Evolutionary conservation across 1,140 invertebrate species (phyloP).

Genomic region (Conus ventricosus): DNA sequence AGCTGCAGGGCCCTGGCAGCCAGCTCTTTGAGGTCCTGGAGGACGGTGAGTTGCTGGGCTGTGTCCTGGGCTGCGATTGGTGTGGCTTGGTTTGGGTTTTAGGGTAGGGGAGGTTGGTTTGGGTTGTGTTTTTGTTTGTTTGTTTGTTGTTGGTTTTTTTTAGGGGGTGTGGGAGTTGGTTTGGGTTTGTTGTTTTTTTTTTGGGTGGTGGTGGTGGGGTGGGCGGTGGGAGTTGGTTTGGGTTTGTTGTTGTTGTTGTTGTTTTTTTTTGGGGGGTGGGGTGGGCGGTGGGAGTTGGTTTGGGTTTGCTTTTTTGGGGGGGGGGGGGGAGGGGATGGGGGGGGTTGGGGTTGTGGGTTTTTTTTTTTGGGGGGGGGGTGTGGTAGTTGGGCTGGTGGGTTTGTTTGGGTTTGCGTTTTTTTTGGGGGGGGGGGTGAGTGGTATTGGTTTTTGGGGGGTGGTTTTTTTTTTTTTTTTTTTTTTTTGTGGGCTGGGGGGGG

Average conservation of each 20-base stretch:
- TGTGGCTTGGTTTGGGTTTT: not conserved
- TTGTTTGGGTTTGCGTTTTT: no score
- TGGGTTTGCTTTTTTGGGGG: no score
- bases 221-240: no score
- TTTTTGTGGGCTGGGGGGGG: no score
- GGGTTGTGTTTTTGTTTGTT: no score
- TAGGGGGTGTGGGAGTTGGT: no score
- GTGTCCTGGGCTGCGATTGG: not conserved
- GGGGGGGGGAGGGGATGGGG: not conserved
- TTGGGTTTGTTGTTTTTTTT: no score
- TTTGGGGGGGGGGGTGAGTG: no score
- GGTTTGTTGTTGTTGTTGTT: no score
- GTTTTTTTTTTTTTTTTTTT: not conserved
- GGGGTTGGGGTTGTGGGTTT: not conserved
- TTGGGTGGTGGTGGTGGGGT: no score
- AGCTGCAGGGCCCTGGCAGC: slow-evolving; percentile 48
- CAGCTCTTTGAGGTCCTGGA: slow-evolving; percentile 48
- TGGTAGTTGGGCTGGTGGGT: not conserved
- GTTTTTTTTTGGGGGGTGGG: not conserved
- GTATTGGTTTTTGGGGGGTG: not conserved
- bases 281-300: not conserved
- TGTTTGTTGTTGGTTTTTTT: no score
- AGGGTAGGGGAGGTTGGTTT: not conserved
- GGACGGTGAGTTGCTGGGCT: slow-evolving; percentile 51
- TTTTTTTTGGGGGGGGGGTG: not conserved